Evolutionary conservation across 2,113 vertebrate genomes (phyloP).

Genomic region (Ornithorhynchus anatinus): DNA sequence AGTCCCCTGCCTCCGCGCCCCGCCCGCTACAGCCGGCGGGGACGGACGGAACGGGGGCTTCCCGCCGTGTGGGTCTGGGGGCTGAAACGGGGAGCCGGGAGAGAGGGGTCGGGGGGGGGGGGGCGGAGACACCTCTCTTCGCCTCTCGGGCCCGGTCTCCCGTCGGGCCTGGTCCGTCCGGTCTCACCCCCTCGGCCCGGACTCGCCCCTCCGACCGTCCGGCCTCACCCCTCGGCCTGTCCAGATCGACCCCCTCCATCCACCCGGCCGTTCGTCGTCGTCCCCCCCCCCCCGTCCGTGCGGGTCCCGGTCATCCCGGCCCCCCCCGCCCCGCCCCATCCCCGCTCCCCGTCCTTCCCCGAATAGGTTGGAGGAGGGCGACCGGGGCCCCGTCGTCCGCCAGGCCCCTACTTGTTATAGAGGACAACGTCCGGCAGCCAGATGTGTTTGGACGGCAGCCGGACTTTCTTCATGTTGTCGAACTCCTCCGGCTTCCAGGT

Average conservation of each 20-base stretch:
- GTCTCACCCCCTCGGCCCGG: too few relatives aligned
- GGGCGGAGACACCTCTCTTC: too few relatives aligned
- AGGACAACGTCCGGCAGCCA: constrained; percentile 98
- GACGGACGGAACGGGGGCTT: background rate
- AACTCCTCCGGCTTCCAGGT: constrained; percentile 94
- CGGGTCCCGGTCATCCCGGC: too few relatives aligned
- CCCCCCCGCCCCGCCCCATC: too few relatives aligned
- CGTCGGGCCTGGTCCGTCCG: too few relatives aligned
- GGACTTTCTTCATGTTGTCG: constrained; percentile 95
- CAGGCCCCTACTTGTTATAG: constrained; percentile 92
- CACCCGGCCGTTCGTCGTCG: background rate
- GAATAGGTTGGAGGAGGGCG: too few relatives aligned
- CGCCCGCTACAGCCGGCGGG: background rate
- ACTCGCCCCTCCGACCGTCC: too few relatives aligned
- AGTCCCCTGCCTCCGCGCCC: too few relatives aligned
- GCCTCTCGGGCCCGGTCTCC: too few relatives aligned
- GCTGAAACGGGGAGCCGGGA: too few relatives aligned
- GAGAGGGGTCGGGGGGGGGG: too few relatives aligned
- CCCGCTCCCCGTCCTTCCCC: too few relatives aligned
- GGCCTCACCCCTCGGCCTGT: background rate
- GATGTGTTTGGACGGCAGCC: constrained; percentile 96
- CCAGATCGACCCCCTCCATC: background rate
- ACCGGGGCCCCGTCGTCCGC: background rate
- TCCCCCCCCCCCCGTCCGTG: background rate
- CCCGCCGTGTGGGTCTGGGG: background rate